phyloP scores from a whole-genome alignment of 2,797 vertebrate species.

The Rhodeus uyekii region DNA sequence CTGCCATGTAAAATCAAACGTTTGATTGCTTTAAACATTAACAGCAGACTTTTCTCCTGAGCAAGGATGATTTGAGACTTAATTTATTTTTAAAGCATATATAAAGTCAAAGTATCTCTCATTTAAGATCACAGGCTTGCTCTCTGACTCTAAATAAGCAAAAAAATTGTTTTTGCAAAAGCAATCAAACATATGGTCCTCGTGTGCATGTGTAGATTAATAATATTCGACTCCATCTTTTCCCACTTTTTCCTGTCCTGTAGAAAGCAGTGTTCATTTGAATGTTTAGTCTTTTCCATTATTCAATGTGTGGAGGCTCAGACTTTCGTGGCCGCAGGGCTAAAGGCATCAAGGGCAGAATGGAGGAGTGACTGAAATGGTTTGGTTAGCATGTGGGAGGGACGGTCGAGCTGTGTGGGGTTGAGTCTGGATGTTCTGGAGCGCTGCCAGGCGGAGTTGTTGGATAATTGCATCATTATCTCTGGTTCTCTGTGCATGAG shows the following conservation, averaged over 20 bases:
- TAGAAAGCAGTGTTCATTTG: slow-evolving; percentile 16
- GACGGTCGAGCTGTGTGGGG: not conserved
- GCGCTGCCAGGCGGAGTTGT: slow-evolving; percentile 39
- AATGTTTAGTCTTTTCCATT: slow-evolving; percentile 49
- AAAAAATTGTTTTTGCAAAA: not conserved
- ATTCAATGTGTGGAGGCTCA: slow-evolving; percentile 38
- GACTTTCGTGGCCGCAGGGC: slow-evolving; percentile 27
- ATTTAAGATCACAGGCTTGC: not conserved
- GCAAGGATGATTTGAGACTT: not conserved
- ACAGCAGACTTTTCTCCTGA: not conserved
- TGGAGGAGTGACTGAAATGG: not conserved
- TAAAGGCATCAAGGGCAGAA: not conserved
- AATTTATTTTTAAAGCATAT: not conserved
- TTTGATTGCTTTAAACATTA: not conserved
- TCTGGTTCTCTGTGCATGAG: slow-evolving; percentile 30
- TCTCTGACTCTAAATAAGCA: not conserved
- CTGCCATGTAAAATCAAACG: too few species aligned
- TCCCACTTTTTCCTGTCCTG: slow-evolving; percentile 4
- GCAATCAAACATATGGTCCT: not conserved
- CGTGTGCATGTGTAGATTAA: not conserved
- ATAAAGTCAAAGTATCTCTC: not conserved
- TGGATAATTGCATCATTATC: slow-evolving; percentile 42
- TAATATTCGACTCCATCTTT: slow-evolving; percentile 10
- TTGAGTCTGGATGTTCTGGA: slow-evolving; percentile 40
- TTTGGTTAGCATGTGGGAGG: slow-evolving; percentile 27